Conservation (phyloP, 1,140 invertebrate genomes). For the Caenorhabditis briggsae region DNA sequence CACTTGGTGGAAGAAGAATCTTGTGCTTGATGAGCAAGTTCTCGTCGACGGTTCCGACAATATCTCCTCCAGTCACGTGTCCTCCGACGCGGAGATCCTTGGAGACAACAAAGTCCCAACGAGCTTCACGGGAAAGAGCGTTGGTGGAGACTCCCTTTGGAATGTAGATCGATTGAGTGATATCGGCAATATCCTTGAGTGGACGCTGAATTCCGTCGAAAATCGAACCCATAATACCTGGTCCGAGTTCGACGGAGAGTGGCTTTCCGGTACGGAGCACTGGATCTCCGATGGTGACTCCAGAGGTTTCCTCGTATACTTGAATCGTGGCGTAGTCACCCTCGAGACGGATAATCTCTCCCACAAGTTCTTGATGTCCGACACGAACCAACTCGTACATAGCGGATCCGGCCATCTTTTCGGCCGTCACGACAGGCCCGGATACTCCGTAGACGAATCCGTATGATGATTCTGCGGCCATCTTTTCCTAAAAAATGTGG, state of each 20-base stretch:
- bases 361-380: constrained; percentile 93
- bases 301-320: constrained; percentile 99
- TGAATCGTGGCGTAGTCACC: constrained; percentile 99
- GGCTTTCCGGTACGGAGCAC: constrained; percentile 97
- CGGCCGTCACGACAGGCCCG: constrained; percentile 97
- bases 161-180: constrained; percentile 97
- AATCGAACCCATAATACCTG: constrained; percentile 98
- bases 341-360: constrained; percentile 98
- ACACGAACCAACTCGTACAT: constrained; percentile 99
- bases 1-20: constrained; percentile 91
- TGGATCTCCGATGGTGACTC: constrained; percentile 98
- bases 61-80: constrained; percentile 91
- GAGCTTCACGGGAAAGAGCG: constrained; percentile 85
- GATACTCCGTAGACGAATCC: constrained; percentile 97
- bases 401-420: constrained; percentile 98
- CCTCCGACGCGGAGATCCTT: constrained; percentile 89
- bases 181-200: constrained; percentile 92
- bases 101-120: constrained; percentile 93
- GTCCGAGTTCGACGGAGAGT: constrained; percentile 96
- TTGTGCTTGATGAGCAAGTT: constrained; percentile 97
- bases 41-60: constrained; percentile 95
- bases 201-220: constrained; percentile 99
- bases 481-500: not conserved
- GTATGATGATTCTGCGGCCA: constrained; percentile 83
- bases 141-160: constrained; percentile 95